phyloP scores from a whole-genome alignment of 2,888 invertebrate genomes.

The Galeopsomyia nigrocyanea region DNA sequence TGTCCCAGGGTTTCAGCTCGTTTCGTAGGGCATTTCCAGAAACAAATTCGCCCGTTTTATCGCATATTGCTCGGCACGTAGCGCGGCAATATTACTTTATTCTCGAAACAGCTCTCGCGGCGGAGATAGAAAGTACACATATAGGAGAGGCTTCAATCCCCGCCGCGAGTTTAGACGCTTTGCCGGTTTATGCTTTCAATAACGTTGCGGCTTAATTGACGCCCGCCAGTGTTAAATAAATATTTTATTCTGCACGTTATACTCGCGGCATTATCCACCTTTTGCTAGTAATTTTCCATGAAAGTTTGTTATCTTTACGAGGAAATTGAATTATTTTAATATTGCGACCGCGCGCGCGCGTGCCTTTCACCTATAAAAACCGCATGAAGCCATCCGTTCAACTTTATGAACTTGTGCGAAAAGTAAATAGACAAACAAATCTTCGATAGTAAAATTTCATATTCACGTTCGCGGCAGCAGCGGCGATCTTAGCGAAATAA shows the following conservation, averaged over 20 bases:
- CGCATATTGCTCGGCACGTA: background rate
- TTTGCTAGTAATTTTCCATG: too few relatives aligned
- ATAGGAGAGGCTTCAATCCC: too few relatives aligned
- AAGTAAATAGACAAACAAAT: too few relatives aligned
- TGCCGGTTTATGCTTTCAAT: constrained; percentile 37
- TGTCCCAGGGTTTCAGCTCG: constrained; percentile 5
- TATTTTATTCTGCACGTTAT: constrained; percentile 18
- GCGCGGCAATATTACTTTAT: constrained; percentile 5
- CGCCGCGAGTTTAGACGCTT: constrained; percentile 19
- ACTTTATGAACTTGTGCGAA: too few relatives aligned
- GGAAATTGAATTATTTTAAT: constrained; percentile 25
- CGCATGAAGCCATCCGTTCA: too few relatives aligned
- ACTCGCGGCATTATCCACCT: too few relatives aligned
- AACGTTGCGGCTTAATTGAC: constrained; percentile 24
- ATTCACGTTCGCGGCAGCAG: too few relatives aligned
- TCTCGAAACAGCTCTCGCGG: background rate
- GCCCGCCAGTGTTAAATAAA: constrained; percentile 30
- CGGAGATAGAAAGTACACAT: background rate
- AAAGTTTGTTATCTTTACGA: constrained; percentile 8
- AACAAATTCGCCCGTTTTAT: constrained; percentile 34
- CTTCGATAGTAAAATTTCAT: too few relatives aligned
- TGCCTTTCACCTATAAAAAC: too few relatives aligned
- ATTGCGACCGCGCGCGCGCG: background rate
- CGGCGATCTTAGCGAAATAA: too few relatives aligned
- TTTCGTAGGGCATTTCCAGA: constrained; percentile 14